Percentiles rank a stretch among this genome's conserved stretches.
Conservation (phyloP, 1,140 invertebrate genomes). For the Uloborus diversus region DNA sequence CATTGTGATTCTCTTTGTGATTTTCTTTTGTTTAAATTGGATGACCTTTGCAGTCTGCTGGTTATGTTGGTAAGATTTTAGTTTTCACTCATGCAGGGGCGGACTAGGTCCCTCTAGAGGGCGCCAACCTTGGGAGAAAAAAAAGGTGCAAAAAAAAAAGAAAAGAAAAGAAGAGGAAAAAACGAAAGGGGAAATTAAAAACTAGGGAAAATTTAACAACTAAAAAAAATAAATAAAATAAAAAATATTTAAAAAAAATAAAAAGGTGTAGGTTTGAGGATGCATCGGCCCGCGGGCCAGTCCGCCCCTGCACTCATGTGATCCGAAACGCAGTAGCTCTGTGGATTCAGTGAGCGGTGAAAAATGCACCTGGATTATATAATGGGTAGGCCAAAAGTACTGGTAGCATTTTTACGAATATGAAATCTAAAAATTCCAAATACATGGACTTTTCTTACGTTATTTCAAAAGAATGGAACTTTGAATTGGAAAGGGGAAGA, state of each 20-base stretch:
- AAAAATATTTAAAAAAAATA: neutral
- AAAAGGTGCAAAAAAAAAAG: neutral
- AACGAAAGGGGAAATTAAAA: neutral
- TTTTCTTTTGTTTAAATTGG: constrained; percentile 56
- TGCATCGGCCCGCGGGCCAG: no score
- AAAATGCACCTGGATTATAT: no score
- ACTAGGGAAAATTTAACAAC: no score
- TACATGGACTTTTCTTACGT: no score
- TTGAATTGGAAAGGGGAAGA: no score
- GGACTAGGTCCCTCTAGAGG: no score
- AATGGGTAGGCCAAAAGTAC: no score
- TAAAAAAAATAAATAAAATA: neutral
- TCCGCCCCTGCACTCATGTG: neutral
- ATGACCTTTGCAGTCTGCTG: constrained; percentile 37
- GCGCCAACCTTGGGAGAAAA: no score
- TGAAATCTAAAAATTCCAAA: no score
- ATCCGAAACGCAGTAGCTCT: neutral
- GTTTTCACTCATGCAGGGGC: neutral
- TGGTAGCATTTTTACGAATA: no score
- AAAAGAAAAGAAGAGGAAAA: neutral
- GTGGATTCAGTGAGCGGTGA: neutral
- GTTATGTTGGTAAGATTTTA: constrained; percentile 50
- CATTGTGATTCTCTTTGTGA: constrained; percentile 54
- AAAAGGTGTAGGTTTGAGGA: neutral
- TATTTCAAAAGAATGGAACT: no score